phyloP scores from a whole-genome alignment of 2,113 vertebrate species.

The Saccopteryx leptura region DNA sequence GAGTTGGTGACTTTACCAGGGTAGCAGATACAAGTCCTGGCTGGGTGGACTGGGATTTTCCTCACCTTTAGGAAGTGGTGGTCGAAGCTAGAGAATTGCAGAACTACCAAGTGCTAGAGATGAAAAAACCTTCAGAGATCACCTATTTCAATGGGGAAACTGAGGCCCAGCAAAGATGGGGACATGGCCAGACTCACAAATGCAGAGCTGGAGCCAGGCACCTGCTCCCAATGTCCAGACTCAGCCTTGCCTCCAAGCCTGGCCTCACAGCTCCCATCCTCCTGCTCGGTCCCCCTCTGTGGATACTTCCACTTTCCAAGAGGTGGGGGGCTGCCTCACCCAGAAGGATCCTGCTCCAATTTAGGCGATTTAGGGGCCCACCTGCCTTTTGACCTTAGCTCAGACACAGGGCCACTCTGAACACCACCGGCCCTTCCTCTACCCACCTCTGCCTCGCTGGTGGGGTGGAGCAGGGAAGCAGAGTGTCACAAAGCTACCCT shows the following conservation, averaged over 20 bases:
- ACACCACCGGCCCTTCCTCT: neutral
- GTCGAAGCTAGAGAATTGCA: neutral
- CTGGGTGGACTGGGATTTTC: neutral
- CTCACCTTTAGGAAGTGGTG: neutral
- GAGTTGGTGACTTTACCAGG: neutral
- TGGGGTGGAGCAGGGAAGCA: fast-evolving
- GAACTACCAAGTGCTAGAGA: neutral
- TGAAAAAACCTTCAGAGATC: neutral
- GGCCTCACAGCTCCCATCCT: neutral
- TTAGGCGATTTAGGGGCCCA: neutral
- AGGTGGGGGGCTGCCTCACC: neutral
- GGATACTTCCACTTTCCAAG: neutral
- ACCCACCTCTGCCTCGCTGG: neutral
- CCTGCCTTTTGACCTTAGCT: neutral
- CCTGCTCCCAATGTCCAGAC: neutral
- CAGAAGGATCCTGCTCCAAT: neutral
- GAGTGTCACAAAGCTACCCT: neutral
- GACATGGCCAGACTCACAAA: neutral
- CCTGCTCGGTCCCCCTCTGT: neutral
- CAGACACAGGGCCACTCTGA: neutral
- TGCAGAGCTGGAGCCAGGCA: neutral
- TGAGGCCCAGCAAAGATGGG: neutral
- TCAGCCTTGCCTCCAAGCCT: neutral
- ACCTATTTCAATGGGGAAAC: neutral
- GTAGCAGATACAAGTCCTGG: neutral